phyloP scores from a whole-genome alignment of 2,888 invertebrate species.

The Rhimphoctona megacephalus region DNA sequence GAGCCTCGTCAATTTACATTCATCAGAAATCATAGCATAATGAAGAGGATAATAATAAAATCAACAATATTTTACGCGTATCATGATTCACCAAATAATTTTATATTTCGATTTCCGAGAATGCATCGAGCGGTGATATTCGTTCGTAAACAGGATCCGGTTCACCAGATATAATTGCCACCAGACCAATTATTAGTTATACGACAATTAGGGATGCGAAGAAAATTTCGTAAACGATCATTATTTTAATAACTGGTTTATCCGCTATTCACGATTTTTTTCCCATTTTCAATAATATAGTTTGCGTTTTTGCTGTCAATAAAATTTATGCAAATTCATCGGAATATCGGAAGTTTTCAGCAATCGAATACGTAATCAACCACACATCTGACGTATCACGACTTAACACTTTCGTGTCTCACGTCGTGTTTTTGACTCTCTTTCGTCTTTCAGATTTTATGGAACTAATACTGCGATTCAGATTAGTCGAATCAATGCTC shows the following conservation, averaged over 20 bases:
- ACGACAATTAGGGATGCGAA: conserved; percentile 47
- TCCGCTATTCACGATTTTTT: not conserved
- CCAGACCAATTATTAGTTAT: not conserved
- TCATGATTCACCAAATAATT: conserved; percentile 39
- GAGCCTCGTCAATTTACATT: not conserved
- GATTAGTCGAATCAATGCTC: not conserved
- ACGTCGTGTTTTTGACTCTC: conserved; percentile 18
- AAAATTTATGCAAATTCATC: not conserved
- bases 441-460: conserved; percentile 7
- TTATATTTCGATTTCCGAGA: conserved; percentile 2
- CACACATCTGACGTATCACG: not conserved
- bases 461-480: not conserved
- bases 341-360: conserved; percentile 33
- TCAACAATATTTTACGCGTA: not conserved
- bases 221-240: conserved; percentile 64
- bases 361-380: conserved; percentile 12
- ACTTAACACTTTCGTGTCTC: conserved; percentile 6
- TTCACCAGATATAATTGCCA: conserved; percentile 36
- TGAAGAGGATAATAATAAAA: not conserved
- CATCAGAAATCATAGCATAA: not conserved
- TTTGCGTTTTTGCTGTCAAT: not conserved
- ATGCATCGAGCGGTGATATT: conserved; percentile 9
- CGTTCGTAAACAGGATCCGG: conserved; percentile 39
- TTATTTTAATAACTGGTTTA: conserved; percentile 62
- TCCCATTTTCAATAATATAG: not conserved